A percentile compares a stretch with the other conserved stretches of the same genome.
phyloP scores from a whole-genome alignment of 2,797 vertebrate species.

The Erethizon dorsatum region DNA sequence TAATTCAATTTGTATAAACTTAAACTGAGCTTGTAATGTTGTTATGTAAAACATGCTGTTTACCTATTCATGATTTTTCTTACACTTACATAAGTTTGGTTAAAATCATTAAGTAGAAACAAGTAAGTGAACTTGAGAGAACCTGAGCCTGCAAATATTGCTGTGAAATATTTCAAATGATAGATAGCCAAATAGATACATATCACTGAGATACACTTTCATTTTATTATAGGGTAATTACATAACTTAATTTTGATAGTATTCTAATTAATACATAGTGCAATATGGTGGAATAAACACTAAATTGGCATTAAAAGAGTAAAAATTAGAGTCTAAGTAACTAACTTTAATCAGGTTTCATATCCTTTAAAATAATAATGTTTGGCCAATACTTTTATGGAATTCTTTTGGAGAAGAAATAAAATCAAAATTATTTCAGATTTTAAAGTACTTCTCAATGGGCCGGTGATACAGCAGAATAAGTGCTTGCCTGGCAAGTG shows the following conservation, averaged over 20 bases:
- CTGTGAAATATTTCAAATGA: neutral
- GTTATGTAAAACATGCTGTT: neutral
- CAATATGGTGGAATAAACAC: neutral
- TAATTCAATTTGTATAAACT: neutral
- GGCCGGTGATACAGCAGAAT: too few relatives aligned
- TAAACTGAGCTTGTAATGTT: neutral
- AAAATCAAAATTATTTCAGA: slow-evolving; percentile 51
- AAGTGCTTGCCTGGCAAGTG: too few relatives aligned
- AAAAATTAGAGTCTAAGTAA: neutral
- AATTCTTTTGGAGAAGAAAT: neutral
- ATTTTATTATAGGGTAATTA: neutral
- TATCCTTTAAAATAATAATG: neutral
- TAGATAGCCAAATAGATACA: neutral
- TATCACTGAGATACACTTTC: neutral
- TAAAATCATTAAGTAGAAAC: neutral
- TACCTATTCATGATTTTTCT: neutral
- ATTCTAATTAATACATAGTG: neutral
- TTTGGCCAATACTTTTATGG: neutral
- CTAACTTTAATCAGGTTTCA: neutral
- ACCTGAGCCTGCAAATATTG: neutral
- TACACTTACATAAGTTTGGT: neutral
- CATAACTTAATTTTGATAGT: neutral
- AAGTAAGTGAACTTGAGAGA: neutral
- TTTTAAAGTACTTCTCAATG: neutral
- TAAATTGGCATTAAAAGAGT: neutral